These are phyloP conservation scores for Geophilus truncorum DNA, from an alignment of 2,888 invertebrate species.

Conservation along the genomic window DNA sequence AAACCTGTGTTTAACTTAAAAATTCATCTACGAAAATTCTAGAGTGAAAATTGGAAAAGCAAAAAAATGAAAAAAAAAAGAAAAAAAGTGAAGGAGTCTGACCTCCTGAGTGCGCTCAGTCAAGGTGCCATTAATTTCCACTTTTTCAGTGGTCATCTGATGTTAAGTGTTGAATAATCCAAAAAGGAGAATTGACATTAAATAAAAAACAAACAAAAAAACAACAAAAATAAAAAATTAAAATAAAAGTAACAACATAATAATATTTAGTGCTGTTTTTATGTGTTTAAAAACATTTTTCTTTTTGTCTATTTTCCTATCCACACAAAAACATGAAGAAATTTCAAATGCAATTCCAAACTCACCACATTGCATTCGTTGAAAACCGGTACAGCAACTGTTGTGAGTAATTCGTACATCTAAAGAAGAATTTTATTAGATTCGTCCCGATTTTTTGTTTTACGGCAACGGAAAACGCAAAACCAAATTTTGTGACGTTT, in stretches of 20 bases:
- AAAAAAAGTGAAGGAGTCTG: constrained; percentile 44
- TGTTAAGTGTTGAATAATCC: background rate
- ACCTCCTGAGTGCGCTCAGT: constrained; percentile 89
- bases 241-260: background rate
- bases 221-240: constrained; percentile 30
- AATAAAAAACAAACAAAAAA: background rate
- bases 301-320: background rate
- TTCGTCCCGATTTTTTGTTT: background rate
- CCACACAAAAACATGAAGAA: background rate
- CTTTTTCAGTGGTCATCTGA: constrained; percentile 74
- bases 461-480: too few relatives aligned
- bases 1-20: background rate
- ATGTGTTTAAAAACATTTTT: background rate
- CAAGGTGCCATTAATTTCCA: constrained; percentile 92
- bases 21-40: background rate
- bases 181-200: background rate
- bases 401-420: constrained; percentile 68
- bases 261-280: background rate
- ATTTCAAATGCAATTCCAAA: too few relatives aligned
- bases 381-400: constrained; percentile 90
- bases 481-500: too few relatives aligned
- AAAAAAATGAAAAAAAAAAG: background rate
- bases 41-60: background rate
- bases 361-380: constrained; percentile 55
- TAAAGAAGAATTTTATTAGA: background rate